These are phyloP conservation scores for Ditylenchus weischeri DNA, from an alignment of 2,888 invertebrate species.

Conservation along the genomic window DNA sequence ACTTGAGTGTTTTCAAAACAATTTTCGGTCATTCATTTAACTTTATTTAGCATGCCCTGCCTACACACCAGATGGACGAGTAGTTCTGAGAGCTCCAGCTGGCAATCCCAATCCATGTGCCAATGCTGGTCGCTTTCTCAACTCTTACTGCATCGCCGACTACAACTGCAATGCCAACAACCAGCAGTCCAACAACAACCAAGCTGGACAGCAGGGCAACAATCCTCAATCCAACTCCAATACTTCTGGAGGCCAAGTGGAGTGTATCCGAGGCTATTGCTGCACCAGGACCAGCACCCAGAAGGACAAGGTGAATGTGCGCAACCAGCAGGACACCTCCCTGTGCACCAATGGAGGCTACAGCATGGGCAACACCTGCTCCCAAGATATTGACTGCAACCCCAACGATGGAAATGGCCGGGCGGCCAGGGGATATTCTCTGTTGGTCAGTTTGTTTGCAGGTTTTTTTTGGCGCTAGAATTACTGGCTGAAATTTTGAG, in stretches of 20 bases:
- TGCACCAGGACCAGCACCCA: conserved; percentile 6
- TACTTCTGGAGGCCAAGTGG: background rate
- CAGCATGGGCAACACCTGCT: conserved; percentile 1
- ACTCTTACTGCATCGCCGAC: conserved; percentile 1
- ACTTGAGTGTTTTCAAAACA: no score
- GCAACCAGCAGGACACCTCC: background rate
- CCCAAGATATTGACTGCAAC: background rate
- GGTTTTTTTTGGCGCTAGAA: no score
- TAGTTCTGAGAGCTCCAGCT: background rate
- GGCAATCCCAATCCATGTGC: background rate
- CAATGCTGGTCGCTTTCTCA: background rate
- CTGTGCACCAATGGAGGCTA: conserved; percentile 4
- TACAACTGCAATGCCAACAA: conserved; percentile 2
- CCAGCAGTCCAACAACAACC: no score
- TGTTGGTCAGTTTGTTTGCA: background rate
- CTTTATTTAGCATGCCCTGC: background rate
- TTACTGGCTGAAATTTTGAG: no score
- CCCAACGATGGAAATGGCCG: background rate
- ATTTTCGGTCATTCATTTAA: no score
- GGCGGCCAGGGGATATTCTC: conserved; percentile 7
- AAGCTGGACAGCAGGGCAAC: no score
- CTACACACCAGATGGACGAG: background rate
- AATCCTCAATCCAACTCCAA: no score
- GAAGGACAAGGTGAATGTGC: conserved; percentile 3
- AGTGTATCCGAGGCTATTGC: conserved; percentile 5